Evolutionary conservation across 2,113 vertebrate genomes (phyloP).

Genomic region (Charadrius vociferus): DNA sequence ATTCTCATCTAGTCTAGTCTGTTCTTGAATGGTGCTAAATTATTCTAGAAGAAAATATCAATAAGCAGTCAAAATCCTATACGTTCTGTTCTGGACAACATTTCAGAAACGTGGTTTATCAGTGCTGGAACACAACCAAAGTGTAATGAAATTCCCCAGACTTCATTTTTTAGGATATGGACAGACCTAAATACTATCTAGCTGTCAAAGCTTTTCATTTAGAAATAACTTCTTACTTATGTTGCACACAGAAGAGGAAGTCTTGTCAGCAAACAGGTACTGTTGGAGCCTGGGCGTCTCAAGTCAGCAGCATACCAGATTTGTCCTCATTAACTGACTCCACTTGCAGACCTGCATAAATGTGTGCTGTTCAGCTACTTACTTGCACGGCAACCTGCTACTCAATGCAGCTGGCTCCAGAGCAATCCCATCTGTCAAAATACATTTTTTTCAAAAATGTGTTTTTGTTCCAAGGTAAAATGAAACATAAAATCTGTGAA

Average conservation of each 20-base stretch:
- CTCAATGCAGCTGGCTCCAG: neutral
- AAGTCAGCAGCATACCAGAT: neutral
- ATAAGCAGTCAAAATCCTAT: neutral
- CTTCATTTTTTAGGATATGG: neutral
- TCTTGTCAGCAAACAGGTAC: neutral
- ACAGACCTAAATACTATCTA: neutral
- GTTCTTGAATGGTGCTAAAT: neutral
- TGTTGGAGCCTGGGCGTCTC: neutral
- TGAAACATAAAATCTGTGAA: neutral
- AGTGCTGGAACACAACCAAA: neutral
- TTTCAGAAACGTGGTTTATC: neutral
- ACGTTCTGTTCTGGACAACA: neutral
- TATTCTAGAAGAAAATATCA: neutral
- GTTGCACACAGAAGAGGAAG: neutral
- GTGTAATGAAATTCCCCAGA: neutral
- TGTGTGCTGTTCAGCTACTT: neutral
- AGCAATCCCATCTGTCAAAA: neutral
- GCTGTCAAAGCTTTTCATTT: neutral
- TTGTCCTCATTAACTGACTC: neutral
- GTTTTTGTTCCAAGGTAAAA: neutral
- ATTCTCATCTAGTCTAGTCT: neutral
- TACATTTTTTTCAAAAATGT: neutral
- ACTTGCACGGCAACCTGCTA: neutral
- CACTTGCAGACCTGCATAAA: neutral
- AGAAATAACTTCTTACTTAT: neutral